Conservation (phyloP, 1,140 invertebrate species). For the Drosophila chauvacae region DNA sequence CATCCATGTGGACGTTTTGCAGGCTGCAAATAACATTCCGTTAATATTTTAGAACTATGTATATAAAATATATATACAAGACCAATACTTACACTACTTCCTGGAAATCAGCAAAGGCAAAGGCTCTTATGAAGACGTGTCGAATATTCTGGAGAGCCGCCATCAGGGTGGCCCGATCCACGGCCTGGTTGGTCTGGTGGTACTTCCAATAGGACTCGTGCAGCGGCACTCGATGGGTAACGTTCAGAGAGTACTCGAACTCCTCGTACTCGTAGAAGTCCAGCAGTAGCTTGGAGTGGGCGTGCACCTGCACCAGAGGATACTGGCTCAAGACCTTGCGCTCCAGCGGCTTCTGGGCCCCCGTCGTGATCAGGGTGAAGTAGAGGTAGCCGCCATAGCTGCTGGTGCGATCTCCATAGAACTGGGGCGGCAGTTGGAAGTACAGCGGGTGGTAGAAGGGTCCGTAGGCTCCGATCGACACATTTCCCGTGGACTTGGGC, state of each 20-base stretch:
- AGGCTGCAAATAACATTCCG: slow-evolving; percentile 33
- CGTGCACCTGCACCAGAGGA: slow-evolving; percentile 93
- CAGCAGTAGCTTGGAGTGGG: slow-evolving; percentile 90
- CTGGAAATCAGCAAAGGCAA: slow-evolving; percentile 88
- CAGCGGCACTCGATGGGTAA: slow-evolving; percentile 82
- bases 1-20: slow-evolving; percentile 91
- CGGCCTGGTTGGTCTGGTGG: slow-evolving; percentile 84
- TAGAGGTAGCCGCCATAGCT: slow-evolving; percentile 96
- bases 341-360: slow-evolving; percentile 87
- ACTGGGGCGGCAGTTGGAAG: slow-evolving; percentile 92
- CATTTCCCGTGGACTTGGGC: slow-evolving; percentile 85
- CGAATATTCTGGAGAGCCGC: slow-evolving; percentile 94
- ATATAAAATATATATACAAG: background rate
- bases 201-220: slow-evolving; percentile 87
- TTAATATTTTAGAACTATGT: background rate
- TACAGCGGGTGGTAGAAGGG: slow-evolving; percentile 92
- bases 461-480: slow-evolving; percentile 88
- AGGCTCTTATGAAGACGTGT: slow-evolving; percentile 91
- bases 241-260: slow-evolving; percentile 72
- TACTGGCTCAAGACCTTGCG: slow-evolving; percentile 86
- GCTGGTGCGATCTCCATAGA: slow-evolving; percentile 94
- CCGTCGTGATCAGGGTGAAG: slow-evolving; percentile 90
- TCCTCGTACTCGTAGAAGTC: slow-evolving; percentile 89
- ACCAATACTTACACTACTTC: slow-evolving; percentile 86
- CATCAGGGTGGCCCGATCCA: slow-evolving; percentile 92